Base-by-base conservation (phyloP, 2,113 vertebrate species). In the Gadus chalcogrammus region DNA sequence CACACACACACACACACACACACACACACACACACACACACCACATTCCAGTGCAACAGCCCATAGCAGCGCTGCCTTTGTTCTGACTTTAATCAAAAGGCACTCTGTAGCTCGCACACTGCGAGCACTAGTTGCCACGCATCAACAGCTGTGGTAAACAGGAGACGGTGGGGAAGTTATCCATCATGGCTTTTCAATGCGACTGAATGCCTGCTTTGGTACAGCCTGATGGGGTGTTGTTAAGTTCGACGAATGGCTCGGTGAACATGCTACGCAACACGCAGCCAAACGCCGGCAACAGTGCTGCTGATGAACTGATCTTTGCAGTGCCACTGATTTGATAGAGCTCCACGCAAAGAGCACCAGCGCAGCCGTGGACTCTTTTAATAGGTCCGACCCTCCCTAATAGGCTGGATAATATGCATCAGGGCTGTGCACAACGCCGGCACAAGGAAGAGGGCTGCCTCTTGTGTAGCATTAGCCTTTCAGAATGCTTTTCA, bases 401-500 rank as follows among this genome's bases (percentile, higher is more conserved):
- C 31, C 65, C 80, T 78, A 85, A 58, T 64, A 70, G 31, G 73
- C 55, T 63, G 66, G 74, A 65, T 86, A 83, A 84, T 79, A 69
- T 65, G 64, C 70, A 84, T 72, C 76, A 59, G 65, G 73, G 66
- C 75, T 35, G 71, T 65, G 65, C 31, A 64, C 3, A 35, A 75
- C 9, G 71, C 74, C 61, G 48, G 64, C 77, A 77, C 2, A 22
- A 3, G 53, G 69, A 17, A 27, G 53, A 24, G 61, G 77, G 82
- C 81, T 71, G 80, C 70, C 72, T 79, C 75, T 78, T 67, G 67
- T 73, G 74, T 62, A 35, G 82, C 61, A 28, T 60, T 75, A 76
- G 74, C 79, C 83, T 86, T 80, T 67, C 65, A 86, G 69, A 85
- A 84, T 84, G 71, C 79, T 70, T 70, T 77, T 35, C 31, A 35